Base-by-base conservation (phyloP, 2,888 invertebrate species). In the Electrophaes corylata region DNA sequence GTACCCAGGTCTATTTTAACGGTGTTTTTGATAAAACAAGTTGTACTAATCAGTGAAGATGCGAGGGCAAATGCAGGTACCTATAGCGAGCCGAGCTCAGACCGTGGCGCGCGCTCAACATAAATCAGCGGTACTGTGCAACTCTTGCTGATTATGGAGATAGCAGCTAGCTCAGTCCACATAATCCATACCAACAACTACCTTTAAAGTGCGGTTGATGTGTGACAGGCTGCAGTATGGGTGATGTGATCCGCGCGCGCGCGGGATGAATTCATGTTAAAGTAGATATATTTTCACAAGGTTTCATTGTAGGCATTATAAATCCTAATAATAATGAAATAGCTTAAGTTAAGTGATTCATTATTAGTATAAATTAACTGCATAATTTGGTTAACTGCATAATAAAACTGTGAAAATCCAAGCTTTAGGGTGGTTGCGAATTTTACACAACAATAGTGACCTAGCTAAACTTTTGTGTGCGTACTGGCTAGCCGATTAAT, bases 401-500 rank as follows among this genome's bases (percentile, higher is more conserved):
- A n/a, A n/a, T n/a, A n/a, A n/a, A n/a, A n/a, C n/a, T n/a, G n/a
- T n/a, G n/a, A n/a, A n/a, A n/a, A n/a, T n/a, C n/a, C n/a, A n/a
- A n/a, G n/a, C n/a, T n/a, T n/a, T n/a, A n/a, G n/a, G n/a, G n/a
- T n/a, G n/a, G n/a, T n/a, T n/a, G n/a, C n/a, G n/a, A n/a, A n/a
- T n/a, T n/a, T 6, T 39, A 37, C n/a, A 33, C 19, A 12, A 33
- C 31, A 29, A 39, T 5, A 51, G 37, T 60, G 60, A 44, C 10
- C 51, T 43, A 60, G 43, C 60, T 60, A 33, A 4, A 20, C 6
- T 14, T 31, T 3, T 5, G 12, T 31, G 10, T 16, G 37, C 16
- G 10, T 77, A 75, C 76, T 73, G 4, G 79, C 81, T 76, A 78
- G 83, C 83, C 89, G 89, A 90, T 91, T 91, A 90, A 90, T 90